Evolutionary conservation across 2,113 vertebrate genomes (phyloP).

Genomic region (Sterrhoptilus dennistouni): DNA sequence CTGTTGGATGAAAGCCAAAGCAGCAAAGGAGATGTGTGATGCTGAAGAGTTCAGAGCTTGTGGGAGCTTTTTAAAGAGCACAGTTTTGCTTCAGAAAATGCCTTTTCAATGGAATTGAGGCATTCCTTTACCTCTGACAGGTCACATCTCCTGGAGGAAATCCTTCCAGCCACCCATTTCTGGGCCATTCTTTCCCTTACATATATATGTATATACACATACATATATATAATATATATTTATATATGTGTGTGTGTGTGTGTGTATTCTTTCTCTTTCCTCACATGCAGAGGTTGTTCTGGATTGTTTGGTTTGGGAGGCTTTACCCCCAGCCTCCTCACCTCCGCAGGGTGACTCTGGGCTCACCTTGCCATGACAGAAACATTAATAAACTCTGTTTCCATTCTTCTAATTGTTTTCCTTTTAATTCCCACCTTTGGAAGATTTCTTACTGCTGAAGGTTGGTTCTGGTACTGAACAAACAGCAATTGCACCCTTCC

Average conservation of each 20-base stretch:
- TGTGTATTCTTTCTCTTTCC: too few species aligned
- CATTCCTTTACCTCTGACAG: neutral
- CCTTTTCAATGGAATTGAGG: neutral
- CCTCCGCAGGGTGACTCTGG: neutral
- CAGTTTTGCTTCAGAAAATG: neutral
- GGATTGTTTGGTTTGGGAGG: neutral
- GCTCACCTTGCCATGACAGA: neutral
- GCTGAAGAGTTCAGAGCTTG: neutral
- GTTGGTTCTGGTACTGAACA: neutral
- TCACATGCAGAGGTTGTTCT: rapidly evolving
- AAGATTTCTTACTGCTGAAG: neutral
- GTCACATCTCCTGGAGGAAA: neutral
- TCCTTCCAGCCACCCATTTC: neutral
- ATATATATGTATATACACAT: too few species aligned
- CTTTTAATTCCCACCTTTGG: neutral
- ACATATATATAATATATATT: too few species aligned
- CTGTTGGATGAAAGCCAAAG: neutral
- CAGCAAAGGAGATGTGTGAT: neutral
- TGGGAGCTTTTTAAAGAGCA: neutral
- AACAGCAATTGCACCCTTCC: neutral
- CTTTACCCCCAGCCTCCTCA: neutral
- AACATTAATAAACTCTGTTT: neutral
- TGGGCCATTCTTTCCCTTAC: neutral
- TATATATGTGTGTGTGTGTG: too few species aligned
- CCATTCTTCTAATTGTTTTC: neutral